A percentile compares a stretch with the other conserved stretches of the same genome.
These are phyloP conservation scores for Dermochelys coriacea DNA, from an alignment of 2,797 vertebrate species.

Conservation along the genomic window DNA sequence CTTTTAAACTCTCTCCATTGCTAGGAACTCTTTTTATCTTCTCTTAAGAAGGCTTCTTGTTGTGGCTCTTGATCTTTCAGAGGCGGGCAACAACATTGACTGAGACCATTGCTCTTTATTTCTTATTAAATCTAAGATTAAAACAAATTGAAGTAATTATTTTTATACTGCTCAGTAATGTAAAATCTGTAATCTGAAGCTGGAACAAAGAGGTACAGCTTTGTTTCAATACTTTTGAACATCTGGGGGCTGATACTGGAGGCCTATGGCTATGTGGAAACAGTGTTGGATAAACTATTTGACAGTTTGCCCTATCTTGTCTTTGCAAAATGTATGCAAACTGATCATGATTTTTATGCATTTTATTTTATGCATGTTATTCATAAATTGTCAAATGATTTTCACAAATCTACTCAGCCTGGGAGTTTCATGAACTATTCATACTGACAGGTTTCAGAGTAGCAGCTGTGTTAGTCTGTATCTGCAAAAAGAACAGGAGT, in stretches of 20 bases:
- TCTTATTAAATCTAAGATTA: slow-evolving; percentile 42
- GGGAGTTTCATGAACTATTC: not conserved
- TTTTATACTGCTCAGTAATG: slow-evolving; percentile 3
- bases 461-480: too few relatives aligned
- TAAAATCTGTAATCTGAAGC: not conserved
- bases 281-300: not conserved
- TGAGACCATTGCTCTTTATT: slow-evolving; percentile 27
- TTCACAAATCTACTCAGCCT: not conserved
- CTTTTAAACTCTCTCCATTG: slow-evolving; percentile 58
- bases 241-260: not conserved
- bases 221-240: not conserved
- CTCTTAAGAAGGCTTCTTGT: slow-evolving; percentile 24
- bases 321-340: not conserved
- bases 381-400: not conserved
- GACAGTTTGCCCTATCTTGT: not conserved
- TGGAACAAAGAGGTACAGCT: not conserved
- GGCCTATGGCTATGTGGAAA: not conserved
- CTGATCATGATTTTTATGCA: not conserved
- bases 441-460: not conserved
- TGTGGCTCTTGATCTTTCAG: slow-evolving; percentile 65
- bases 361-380: not conserved
- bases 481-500: too few relatives aligned
- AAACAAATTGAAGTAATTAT: slow-evolving; percentile 35
- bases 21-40: slow-evolving; percentile 69
- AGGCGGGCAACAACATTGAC: slow-evolving; percentile 42